Percentiles rank a stretch among this genome's conserved stretches.
Evolutionary conservation across 2,113 vertebrate species (phyloP).

Genomic region (Eublepharis macularius): DNA sequence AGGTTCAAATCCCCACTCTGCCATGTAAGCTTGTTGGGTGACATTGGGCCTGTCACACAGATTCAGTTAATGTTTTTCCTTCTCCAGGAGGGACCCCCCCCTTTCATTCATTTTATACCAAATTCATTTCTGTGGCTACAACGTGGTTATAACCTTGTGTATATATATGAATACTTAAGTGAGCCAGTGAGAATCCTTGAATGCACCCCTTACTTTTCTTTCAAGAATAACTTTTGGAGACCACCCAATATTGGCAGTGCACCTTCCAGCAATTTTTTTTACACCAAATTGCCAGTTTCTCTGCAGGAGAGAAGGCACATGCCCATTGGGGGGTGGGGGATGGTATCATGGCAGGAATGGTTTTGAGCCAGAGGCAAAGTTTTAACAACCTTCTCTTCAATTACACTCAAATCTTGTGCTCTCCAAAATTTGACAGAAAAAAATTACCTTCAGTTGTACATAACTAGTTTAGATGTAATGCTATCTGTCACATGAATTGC

Average conservation of each 20-base stretch:
- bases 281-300: background rate
- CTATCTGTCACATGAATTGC: background rate
- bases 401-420: no score
- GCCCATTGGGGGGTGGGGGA: background rate
- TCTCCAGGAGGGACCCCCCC: no score
- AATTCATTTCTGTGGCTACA: no score
- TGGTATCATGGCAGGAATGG: background rate
- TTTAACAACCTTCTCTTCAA: no score
- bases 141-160: background rate
- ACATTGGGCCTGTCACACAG: no score
- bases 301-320: background rate
- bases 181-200: background rate
- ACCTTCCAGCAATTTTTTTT: background rate
- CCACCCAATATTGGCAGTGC: background rate
- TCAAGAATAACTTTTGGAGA: background rate
- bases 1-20: no score
- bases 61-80: no score
- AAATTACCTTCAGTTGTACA: no score
- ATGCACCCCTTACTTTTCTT: background rate
- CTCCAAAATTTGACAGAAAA: no score
- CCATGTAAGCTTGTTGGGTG: no score
- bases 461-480: background rate
- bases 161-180: background rate
- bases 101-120: no score
- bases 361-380: background rate